A percentile compares a stretch with the other conserved stretches of the same genome.
These are phyloP conservation scores for Nesidiocoris tenuis DNA, from an alignment of 2,888 invertebrate species.

Conservation along the genomic window DNA sequence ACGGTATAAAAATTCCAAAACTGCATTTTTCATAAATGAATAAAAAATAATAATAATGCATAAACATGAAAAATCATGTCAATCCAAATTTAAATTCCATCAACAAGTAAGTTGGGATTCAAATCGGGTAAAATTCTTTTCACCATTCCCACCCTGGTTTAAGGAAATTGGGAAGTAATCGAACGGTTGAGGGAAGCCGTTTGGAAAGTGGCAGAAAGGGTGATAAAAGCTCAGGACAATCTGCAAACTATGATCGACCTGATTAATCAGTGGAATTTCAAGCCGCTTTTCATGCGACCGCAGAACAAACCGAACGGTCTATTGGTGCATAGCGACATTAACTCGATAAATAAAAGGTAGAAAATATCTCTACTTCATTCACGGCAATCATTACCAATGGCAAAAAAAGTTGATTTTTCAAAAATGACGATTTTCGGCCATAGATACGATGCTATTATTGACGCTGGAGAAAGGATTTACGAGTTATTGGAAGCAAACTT, in stretches of 20 bases:
- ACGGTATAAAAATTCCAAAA: background rate
- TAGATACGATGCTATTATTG: slow-evolving; percentile 57
- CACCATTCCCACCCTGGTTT: background rate
- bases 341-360: slow-evolving; percentile 56
- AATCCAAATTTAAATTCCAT: too few relatives aligned
- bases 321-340: slow-evolving; percentile 60
- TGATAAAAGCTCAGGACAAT: slow-evolving; percentile 68
- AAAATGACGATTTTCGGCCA: too few relatives aligned
- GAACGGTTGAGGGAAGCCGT: slow-evolving; percentile 67
- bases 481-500: slow-evolving; percentile 66
- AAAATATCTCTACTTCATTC: background rate
- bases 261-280: slow-evolving; percentile 70
- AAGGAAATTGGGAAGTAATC: slow-evolving; percentile 53
- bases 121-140: background rate
- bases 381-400: too few relatives aligned
- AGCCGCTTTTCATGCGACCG: slow-evolving; percentile 75
- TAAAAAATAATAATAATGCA: background rate
- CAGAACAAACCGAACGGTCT: slow-evolving; percentile 60
- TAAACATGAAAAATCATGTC: too few relatives aligned
- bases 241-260: slow-evolving; percentile 60
- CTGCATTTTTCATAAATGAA: background rate
- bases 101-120: too few relatives aligned
- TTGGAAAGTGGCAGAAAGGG: slow-evolving; percentile 69
- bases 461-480: slow-evolving; percentile 62
- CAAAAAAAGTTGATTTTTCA: too few relatives aligned